Percentiles rank a stretch among this genome's conserved stretches.
These are phyloP conservation scores for Chaetura pelagica DNA, from an alignment of 2,113 vertebrate species.

Conservation along the genomic window DNA sequence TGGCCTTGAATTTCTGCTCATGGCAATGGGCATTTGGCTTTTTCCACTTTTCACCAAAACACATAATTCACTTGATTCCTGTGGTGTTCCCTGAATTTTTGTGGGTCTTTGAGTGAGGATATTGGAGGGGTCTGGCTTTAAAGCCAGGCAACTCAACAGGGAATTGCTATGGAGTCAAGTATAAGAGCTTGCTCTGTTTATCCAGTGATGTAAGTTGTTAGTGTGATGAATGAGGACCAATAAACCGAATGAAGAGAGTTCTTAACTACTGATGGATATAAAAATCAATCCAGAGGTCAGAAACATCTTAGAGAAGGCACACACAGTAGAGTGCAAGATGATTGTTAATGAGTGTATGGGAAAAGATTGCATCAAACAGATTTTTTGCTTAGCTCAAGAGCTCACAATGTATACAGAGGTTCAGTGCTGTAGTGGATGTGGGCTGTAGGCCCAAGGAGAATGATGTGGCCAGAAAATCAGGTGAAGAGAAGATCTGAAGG, in stretches of 20 bases:
- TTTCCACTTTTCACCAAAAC: background rate
- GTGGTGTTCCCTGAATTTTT: background rate
- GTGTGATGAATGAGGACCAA: background rate
- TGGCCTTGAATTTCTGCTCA: conserved; percentile 10
- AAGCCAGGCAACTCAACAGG: background rate
- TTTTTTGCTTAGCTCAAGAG: background rate
- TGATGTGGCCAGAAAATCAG: background rate
- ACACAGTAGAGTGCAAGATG: background rate
- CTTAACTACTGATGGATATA: background rate
- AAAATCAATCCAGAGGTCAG: conserved; percentile 1
- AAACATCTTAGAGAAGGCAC: background rate
- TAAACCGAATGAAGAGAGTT: background rate
- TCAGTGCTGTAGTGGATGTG: background rate
- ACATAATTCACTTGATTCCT: background rate
- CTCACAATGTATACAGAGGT: background rate
- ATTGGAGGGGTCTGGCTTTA: background rate
- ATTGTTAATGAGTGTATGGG: background rate
- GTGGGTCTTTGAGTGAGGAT: background rate
- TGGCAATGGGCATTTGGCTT: background rate
- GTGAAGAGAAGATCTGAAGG: background rate
- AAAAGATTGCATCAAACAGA: background rate
- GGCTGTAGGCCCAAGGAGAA: background rate
- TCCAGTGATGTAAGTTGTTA: background rate
- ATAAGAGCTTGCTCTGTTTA: conserved; percentile 1
- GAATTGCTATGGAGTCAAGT: background rate